phyloP scores from a whole-genome alignment of 2,888 invertebrate species.

The Neoascia interrupta region DNA sequence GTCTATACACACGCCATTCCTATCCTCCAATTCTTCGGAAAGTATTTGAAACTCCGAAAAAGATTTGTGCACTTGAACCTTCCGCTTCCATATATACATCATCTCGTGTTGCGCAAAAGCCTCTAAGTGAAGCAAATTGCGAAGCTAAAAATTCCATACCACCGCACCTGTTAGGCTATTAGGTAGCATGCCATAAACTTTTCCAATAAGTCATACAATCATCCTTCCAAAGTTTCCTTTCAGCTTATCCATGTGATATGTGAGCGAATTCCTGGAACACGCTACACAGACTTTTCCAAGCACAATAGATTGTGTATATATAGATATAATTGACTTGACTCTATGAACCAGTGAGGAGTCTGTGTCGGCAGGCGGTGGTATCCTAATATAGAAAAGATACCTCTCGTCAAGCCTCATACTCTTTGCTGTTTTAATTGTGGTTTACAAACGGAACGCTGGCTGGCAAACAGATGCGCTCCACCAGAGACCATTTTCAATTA shows the following conservation, averaged over 20 bases:
- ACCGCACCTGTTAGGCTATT: constrained; percentile 51
- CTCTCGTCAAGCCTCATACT: background rate
- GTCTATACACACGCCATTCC: too few relatives aligned
- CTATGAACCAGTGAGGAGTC: too few relatives aligned
- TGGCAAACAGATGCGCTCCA: constrained; percentile 39
- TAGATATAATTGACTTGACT: too few relatives aligned
- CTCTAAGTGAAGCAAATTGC: constrained; percentile 31
- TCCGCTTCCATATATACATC: constrained; percentile 12
- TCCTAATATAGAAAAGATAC: too few relatives aligned
- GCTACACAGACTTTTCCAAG: too few relatives aligned
- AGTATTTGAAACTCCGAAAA: too few relatives aligned
- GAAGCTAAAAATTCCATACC: constrained; percentile 16
- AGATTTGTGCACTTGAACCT: too few relatives aligned
- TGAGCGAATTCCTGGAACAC: background rate
- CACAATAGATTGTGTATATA: too few relatives aligned
- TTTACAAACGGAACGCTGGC: constrained; percentile 31
- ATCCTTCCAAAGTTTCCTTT: constrained; percentile 41
- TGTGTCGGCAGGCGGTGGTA: background rate
- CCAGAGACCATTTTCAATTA: constrained; percentile 40
- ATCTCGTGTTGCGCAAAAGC: too few relatives aligned
- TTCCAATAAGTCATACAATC: constrained; percentile 61
- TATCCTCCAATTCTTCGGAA: too few relatives aligned
- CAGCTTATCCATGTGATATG: constrained; percentile 25
- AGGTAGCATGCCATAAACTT: constrained; percentile 56
- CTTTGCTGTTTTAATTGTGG: constrained; percentile 40